Evolutionary conservation across 2,888 invertebrate species (phyloP), one percentile per base, ranked within the genome.

Genomic region (Salticus scenicus): DNA sequence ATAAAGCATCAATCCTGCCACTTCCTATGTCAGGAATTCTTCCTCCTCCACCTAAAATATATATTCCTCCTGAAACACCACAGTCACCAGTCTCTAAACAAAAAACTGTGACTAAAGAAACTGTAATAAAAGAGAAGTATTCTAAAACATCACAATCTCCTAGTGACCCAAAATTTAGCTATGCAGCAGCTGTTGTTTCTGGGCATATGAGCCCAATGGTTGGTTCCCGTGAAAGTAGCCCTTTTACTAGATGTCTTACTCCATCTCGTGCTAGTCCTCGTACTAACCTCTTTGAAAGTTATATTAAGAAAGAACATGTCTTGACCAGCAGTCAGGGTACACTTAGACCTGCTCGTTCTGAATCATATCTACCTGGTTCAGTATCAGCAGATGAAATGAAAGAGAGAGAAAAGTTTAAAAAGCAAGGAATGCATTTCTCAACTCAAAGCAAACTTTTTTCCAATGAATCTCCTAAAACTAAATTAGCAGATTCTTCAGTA

Each of bases 41-140:
- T 72, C 69, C 80, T 75, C 83, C 79, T 64, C 87, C 87, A 42
- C 87, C 87, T 17, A 87, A 84, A 84, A 83, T 87, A 30, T 80
- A 73, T 33, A 76, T 84, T 31, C 87, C 87, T 10, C 78, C 87
- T 2, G 75, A 78, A 33, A 75, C 79, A 12, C 87, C 82, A 33
- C 70, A 66, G 17, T 80, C 76, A 4, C 71, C 75, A 10, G 70
- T 75, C 17, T 28, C 37, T 66, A 75, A 70, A 41, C 64, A 73
- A 8, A 30, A 69, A 2, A 42, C 75, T 17, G n/a, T 57, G 14
- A 77, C 78, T 41, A 42, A 51, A 57, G 67, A 77, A 20, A 27
- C 51, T 24, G 14, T 67, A 17, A 28, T 63, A 31, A 80, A 24
- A 17, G 80, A 86, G 28, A 86, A 80, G 28, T 51, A 71, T 31